Evolutionary conservation across 2,888 invertebrate genomes (phyloP).

Genomic region (Cephus pulcher): DNA sequence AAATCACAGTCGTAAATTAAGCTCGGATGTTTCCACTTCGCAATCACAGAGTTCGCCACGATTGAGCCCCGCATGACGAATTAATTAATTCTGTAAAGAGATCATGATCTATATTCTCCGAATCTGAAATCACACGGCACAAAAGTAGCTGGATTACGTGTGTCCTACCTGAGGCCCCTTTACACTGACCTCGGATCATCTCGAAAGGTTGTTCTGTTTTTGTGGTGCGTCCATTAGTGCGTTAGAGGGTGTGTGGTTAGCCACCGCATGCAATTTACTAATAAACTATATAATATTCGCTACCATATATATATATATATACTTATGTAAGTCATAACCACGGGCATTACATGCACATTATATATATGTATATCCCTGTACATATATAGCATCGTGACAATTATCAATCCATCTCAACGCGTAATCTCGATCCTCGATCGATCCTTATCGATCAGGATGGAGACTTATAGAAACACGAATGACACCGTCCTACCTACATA

Average conservation of each 20-base stretch:
- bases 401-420: neutral
- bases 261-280: slow-evolving; percentile 47
- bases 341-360: neutral
- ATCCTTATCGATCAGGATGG: neutral
- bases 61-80: slow-evolving; percentile 6
- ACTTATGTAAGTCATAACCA: slow-evolving; percentile 10
- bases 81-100: slow-evolving; percentile 2
- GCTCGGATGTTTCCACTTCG: neutral
- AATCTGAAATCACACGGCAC: slow-evolving; percentile 3
- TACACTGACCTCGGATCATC: slow-evolving; percentile 2
- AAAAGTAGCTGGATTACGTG: slow-evolving; percentile 9
- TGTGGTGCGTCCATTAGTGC: slow-evolving; percentile 45
- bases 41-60: slow-evolving; percentile 1
- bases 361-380: neutral
- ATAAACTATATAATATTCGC: slow-evolving; percentile 9
- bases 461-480: neutral
- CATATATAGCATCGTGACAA: neutral
- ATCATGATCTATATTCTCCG: slow-evolving; percentile 1
- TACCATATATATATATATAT: slow-evolving; percentile 9
- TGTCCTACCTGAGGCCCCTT: slow-evolving; percentile 1
- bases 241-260: slow-evolving; percentile 47
- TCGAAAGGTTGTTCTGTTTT: slow-evolving; percentile 29
- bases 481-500: neutral
- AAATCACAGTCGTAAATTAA: neutral
- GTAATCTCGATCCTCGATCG: neutral